Evolutionary conservation across 2,797 vertebrate genomes (phyloP), one percentile per base, ranked within the genome.

Genomic region (Rousettus madagascariensis): DNA sequence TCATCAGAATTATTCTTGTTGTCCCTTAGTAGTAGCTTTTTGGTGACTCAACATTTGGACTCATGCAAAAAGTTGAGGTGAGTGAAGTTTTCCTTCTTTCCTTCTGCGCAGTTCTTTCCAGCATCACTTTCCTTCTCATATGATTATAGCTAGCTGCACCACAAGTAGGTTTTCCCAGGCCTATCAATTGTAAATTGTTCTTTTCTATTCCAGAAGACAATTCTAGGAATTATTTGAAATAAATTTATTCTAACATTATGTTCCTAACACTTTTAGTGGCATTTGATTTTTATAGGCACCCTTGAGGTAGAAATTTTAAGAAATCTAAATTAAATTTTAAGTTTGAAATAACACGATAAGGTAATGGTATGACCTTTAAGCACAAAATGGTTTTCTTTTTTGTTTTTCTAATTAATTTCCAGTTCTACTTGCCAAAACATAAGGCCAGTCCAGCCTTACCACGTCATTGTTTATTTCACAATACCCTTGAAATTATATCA

Each of bases 241-340:
- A 77, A 79, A 86, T 85, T 82, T 77, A 51, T 92, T 95, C 43
- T 87, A 68, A 57, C 28, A 83, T 84, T 66, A 30, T 71, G 26
- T 77, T 63, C 49, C 38, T 55, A 75, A 46, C 16, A 65, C 38
- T 69, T 43, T 94, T 33, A 55, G 43, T 69, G 19, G 11, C 69
- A 59, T 90, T 90, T 85, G 51, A 85, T 36, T 88, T 94, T 92
- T 88, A 75, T 55, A 89, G 83, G 33, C 2, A 46, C 61, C 28
- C 16, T 41, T 49, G 46, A 51, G 33, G 6, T 82, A 74, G 36
- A 90, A 46, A 11, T 88, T 90, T 86, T 90, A 88, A 78, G 38
- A 95, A 95, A 85, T 85, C 86, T 86, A 83, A 91, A 91, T 89
- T 79, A 88, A 95, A 86, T 28, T 80, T 84, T 51, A 38, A 79